Base-by-base conservation (phyloP, 2,797 vertebrate species). In the Anguilla megastoma region DNA sequence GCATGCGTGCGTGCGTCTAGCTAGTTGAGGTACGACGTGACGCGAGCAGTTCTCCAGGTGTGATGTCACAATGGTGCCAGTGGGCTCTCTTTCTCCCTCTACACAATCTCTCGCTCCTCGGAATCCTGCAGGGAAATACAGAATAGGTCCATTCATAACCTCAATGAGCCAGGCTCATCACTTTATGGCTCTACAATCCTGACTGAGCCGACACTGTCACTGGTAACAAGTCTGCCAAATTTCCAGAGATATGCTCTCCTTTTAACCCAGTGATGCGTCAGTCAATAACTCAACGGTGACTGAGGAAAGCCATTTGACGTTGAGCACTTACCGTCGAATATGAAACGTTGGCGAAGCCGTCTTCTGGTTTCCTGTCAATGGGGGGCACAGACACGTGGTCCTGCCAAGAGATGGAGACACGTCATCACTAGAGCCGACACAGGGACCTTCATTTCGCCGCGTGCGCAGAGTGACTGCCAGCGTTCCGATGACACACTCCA, bases 41-140 rank as follows among this genome's bases (percentile, higher is more conserved):
- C 91, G 94, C 94, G 95, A 95, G 91, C 93, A 94, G 93, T 95
- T 95, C 93, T 95, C 7, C 94, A 94, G 92, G 93, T 94, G 95
- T 94, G 91, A 91, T 92, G 88, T 94, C 91, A 33, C 90, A 90
- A 63, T 63, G 60, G 52, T 6, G 63, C n/a, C 63, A 66, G 21
- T 9, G n/a, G 63, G 1, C 63, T 69, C 63, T 69, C 24, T 69
- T 27, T 21, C 79, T 69, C 71, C 8, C 87, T 66, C 45, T 52
- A 85, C 21, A 54, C 45, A 1, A 0, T 36, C n/a, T 74, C 18
- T 7, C n/a, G 30, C 24, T 88, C 60, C 92, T 90, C 93, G 0
- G 85, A 92, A 30, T 60, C 74, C 89, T 89, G 84, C 18, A 24
- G 50, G 45, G 21, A 33, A 85, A 33, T 21, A 18, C 0, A 16